Conservation (phyloP, 2,888 invertebrate genomes). For the Brachylomia viminalis region DNA sequence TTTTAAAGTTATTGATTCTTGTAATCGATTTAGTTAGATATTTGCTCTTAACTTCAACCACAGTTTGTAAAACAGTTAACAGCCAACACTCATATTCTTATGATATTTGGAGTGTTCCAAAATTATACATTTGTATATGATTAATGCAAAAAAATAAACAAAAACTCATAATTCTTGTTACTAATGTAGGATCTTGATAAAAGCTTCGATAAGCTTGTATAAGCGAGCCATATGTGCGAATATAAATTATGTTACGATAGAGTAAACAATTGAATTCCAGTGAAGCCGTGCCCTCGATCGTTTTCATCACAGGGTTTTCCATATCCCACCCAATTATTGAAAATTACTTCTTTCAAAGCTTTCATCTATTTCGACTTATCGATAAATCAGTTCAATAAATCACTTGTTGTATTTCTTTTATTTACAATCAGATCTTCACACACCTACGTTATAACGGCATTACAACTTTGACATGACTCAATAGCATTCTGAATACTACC, state of each 20-base stretch:
- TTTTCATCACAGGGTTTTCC: conserved; percentile 2
- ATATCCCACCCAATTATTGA: conserved; percentile 3
- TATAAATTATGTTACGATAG: conserved; percentile 77
- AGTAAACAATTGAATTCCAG: conserved; percentile 83
- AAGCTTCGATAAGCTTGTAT: conserved; percentile 65
- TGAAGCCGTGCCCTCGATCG: conserved; percentile 20
- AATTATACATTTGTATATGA: conserved; percentile 4
- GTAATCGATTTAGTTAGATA: background rate
- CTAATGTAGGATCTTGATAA: conserved; percentile 57
- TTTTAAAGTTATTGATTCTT: conserved; percentile 6
- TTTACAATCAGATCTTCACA: conserved; percentile 57
- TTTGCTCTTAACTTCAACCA: background rate
- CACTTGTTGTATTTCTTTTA: conserved; percentile 47
- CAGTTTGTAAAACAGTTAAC: background rate
- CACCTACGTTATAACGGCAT: conserved; percentile 66
- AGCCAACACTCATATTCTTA: conserved; percentile 3
- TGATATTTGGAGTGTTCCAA: conserved; percentile 2
- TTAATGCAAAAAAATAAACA: conserved; percentile 11
- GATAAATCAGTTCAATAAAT: conserved; percentile 36
- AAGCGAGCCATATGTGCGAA: conserved; percentile 77
- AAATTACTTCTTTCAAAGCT: conserved; percentile 23
- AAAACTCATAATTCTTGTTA: conserved; percentile 35
- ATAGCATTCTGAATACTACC: conserved; percentile 63
- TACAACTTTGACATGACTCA: conserved; percentile 63
- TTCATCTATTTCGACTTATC: conserved; percentile 20